Base-by-base conservation (phyloP, 2,797 vertebrate species). In the Anabas testudineus region DNA sequence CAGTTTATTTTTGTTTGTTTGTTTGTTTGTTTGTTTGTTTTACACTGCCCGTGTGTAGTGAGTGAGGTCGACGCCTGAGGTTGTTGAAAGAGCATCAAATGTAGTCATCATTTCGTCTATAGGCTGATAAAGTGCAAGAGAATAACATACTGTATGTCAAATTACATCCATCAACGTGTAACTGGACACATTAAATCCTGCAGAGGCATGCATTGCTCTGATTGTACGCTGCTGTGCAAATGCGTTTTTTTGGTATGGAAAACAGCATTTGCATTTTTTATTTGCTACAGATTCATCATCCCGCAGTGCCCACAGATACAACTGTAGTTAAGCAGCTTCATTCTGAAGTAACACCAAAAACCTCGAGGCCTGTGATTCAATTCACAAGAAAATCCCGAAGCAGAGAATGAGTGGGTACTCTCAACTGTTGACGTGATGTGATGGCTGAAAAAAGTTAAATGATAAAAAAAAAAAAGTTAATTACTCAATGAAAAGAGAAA, bases 221-320 rank as follows among this genome's bases (percentile, higher is more conserved):
- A 82, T 81, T 78, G 57, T 54, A 51, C 18, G 53, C 55, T 28
- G 70, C 71, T 9, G 65, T 37, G 49, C 67, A 76, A 77, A 81
- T 73, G 9, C 76, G 51, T 15, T 24, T 15, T 24, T 81, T 76
- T 76, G 59, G 57, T 39, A 55, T 42, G 10, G 48, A 67, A 76
- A 74, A 46, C 37, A 45, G 12, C 53, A 78, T 80, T 84, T 73
- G 77, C 67, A 81, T 86, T 84, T 86, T 80, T 81, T 58, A 88
- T 86, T 82, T 74, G 54, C 42, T 28, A 55, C 60, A 70, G 68
- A 80, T 80, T 68, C 61, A 81, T 81, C 73, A 79, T 48, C 61
- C 54, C 4, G 1, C 15, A 0, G 46, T 5, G 41, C 65, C 62
- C 57, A 45, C 59, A 81, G 80, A 81, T 48, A 51, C 67, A 43